phyloP scores from a whole-genome alignment of 2,888 invertebrate species.

The Serripes groenlandicus region DNA sequence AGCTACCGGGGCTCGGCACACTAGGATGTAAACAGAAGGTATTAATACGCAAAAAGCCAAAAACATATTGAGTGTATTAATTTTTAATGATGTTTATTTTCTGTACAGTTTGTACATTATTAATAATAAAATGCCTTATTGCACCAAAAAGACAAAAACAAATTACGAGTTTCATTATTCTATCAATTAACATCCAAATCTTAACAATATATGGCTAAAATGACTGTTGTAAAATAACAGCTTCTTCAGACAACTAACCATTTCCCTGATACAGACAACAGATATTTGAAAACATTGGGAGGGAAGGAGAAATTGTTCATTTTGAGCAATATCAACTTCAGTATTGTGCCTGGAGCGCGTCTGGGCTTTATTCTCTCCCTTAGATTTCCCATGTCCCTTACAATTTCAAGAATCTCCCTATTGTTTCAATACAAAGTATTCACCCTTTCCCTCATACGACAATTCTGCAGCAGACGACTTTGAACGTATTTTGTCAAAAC shows the following conservation, averaged over 20 bases:
- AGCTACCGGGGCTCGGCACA: too few species aligned
- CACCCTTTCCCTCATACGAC: too few species aligned
- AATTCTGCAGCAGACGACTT: too few species aligned
- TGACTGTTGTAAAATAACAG: neutral
- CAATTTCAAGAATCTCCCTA: too few species aligned
- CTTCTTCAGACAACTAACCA: neutral
- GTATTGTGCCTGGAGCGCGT: too few species aligned
- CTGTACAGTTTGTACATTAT: constrained; percentile 24
- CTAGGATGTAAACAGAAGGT: too few species aligned
- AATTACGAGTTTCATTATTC: neutral
- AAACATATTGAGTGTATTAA: constrained; percentile 1
- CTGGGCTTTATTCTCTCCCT: too few species aligned
- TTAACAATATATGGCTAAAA: neutral
- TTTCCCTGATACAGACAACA: neutral
- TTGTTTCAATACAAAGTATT: too few species aligned
- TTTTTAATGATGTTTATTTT: constrained; percentile 10
- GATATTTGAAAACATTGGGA: neutral
- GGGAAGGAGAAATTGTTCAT: neutral
- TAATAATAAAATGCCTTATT: constrained; percentile 25
- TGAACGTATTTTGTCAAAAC: too few species aligned
- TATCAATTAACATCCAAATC: neutral
- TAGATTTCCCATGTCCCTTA: too few species aligned
- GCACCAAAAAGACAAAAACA: constrained; percentile 17
- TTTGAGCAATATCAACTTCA: neutral
- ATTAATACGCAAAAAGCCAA: too few species aligned